These are phyloP conservation scores for Hofmannophila pseudospretella DNA, from an alignment of 2,888 invertebrate genomes.

Conservation along the genomic window DNA sequence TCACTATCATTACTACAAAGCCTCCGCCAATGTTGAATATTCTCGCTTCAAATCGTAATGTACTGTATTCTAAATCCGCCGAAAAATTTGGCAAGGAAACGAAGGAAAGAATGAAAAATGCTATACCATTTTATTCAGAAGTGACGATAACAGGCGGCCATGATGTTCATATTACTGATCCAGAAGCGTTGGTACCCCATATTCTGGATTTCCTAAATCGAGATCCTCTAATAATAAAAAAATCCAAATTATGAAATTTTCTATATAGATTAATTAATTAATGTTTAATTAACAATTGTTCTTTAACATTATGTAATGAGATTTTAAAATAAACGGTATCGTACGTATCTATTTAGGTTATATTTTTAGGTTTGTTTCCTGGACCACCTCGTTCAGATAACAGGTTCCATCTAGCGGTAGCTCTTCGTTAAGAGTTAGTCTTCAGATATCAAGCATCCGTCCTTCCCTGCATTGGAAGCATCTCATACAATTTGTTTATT, in stretches of 20 bases:
- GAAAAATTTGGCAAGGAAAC: conserved; percentile 25
- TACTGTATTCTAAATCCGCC: not conserved
- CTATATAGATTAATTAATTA: no score
- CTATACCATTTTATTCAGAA: conserved; percentile 25
- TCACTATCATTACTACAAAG: conserved; percentile 25
- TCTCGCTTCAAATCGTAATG: conserved; percentile 26
- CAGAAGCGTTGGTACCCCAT: conserved; percentile 58
- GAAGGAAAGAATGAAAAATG: conserved; percentile 26
- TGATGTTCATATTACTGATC: conserved; percentile 76
- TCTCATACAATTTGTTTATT: no score
- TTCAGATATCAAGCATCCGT: no score
- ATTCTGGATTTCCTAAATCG: conserved; percentile 45
- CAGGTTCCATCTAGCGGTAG: no score
- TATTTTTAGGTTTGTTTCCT: no score
- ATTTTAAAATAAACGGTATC: no score
- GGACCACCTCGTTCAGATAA: no score
- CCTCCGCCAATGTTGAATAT: conserved; percentile 40
- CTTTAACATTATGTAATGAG: no score
- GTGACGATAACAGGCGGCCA: conserved; percentile 70
- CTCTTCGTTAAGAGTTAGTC: no score
- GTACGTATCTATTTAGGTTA: no score
- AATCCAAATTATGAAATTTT: conserved; percentile 3
- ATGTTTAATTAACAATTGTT: no score
- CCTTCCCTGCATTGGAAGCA: no score
- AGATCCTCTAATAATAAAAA: conserved; percentile 3